Evolutionary conservation across 2,888 invertebrate species (phyloP).

Genomic region (Synanthedon tipuliformis): DNA sequence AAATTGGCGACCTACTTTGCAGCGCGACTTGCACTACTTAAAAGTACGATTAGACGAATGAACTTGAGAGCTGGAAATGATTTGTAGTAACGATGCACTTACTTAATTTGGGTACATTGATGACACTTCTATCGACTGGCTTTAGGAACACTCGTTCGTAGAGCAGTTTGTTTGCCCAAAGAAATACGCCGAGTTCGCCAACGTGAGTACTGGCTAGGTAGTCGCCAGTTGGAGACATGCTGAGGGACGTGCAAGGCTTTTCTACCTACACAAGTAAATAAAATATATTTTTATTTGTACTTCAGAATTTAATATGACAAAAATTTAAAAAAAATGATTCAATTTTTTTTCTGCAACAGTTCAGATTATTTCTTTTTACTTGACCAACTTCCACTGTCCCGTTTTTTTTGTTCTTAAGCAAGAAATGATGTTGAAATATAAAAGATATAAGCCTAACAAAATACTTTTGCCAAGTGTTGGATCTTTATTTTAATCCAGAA

Average conservation of each 20-base stretch:
- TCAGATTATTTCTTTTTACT: neutral
- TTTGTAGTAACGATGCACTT: conserved; percentile 17
- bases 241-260: conserved; percentile 84
- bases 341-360: too few species aligned
- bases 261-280: conserved; percentile 65
- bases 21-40: too few species aligned
- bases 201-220: conserved; percentile 91
- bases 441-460: too few species aligned
- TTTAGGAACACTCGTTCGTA: conserved; percentile 85
- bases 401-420: too few species aligned
- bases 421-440: too few species aligned
- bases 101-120: conserved; percentile 50
- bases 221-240: conserved; percentile 92
- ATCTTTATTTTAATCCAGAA: too few species aligned
- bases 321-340: neutral
- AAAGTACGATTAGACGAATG: too few species aligned
- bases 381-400: neutral
- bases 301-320: neutral
- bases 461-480: too few species aligned
- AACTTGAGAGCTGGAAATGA: too few species aligned
- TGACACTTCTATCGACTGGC: conserved; percentile 69
- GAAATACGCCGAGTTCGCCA: conserved; percentile 87
- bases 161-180: conserved; percentile 93
- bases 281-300: neutral
- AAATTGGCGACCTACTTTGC: too few species aligned